phyloP scores from a whole-genome alignment of 2,888 invertebrate genomes.

The Caenorhabditis becei region DNA sequence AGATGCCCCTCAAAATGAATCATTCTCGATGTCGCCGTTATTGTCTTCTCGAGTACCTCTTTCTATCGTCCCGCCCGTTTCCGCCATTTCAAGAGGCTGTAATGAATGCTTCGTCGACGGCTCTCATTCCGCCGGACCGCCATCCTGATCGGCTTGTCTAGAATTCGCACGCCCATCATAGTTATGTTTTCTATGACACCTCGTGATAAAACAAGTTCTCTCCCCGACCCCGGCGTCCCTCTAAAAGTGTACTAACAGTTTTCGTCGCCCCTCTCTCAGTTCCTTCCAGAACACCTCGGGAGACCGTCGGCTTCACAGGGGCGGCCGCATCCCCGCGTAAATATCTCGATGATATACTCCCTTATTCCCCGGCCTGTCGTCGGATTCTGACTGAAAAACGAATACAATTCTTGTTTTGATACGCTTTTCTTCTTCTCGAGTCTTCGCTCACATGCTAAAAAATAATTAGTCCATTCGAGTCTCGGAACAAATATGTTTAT shows the following conservation, averaged over 20 bases:
- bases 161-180: constrained; percentile 39
- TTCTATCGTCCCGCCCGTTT: constrained; percentile 47
- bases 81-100: constrained; percentile 46
- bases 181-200: constrained; percentile 33
- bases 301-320: not conserved
- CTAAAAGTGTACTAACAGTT: constrained; percentile 20
- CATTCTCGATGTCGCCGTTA: constrained; percentile 34
- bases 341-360: constrained; percentile 38
- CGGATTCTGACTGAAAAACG: constrained; percentile 22
- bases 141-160: constrained; percentile 18
- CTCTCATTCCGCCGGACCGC: constrained; percentile 19
- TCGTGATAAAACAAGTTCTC: constrained; percentile 44
- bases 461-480: constrained; percentile 23
- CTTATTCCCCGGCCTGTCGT: constrained; percentile 27
- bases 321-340: not conserved
- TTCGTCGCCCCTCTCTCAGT: constrained; percentile 5
- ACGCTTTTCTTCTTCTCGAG: not conserved
- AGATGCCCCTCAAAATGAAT: no score
- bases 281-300: not conserved
- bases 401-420: constrained; percentile 47
- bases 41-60: constrained; percentile 49
- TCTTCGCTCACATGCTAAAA: constrained; percentile 9
- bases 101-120: constrained; percentile 36
- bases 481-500: not conserved
- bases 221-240: constrained; percentile 4